Conservation (phyloP, 2,797 vertebrate species). For the Crypturellus tataupa region DNA sequence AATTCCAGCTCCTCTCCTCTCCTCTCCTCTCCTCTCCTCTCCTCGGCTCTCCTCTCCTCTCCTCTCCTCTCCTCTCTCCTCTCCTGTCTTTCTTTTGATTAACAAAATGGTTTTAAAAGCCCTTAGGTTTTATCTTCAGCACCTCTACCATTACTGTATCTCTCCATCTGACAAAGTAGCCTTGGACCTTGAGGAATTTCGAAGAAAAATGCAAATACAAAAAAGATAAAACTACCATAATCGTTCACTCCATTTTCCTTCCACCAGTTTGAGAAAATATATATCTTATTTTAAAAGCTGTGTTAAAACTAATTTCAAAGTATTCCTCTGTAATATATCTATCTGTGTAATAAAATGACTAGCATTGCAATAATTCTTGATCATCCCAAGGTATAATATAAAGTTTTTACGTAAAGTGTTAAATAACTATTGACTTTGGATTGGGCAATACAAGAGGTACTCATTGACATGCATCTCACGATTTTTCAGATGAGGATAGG, state of each 20-base stretch:
- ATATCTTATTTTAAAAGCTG: background rate
- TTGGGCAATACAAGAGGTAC: background rate
- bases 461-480: background rate
- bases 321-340: background rate
- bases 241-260: background rate
- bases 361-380: background rate
- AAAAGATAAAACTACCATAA: background rate
- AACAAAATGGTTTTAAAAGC: background rate
- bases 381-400: background rate
- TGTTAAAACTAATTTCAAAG: background rate
- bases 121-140: background rate
- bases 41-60: too few species aligned
- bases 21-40: too few species aligned
- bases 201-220: background rate
- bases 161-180: background rate
- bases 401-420: too few species aligned
- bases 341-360: background rate
- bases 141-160: background rate
- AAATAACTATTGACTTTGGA: background rate
- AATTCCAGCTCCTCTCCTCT: background rate
- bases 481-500: slow-evolving; percentile 92
- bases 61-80: too few species aligned
- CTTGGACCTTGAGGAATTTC: background rate
- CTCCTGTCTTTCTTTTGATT: too few species aligned
- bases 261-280: background rate